These are phyloP conservation scores for Aradophagus sp. DNA, from an alignment of 1,140 invertebrate species.

Conservation along the genomic window DNA sequence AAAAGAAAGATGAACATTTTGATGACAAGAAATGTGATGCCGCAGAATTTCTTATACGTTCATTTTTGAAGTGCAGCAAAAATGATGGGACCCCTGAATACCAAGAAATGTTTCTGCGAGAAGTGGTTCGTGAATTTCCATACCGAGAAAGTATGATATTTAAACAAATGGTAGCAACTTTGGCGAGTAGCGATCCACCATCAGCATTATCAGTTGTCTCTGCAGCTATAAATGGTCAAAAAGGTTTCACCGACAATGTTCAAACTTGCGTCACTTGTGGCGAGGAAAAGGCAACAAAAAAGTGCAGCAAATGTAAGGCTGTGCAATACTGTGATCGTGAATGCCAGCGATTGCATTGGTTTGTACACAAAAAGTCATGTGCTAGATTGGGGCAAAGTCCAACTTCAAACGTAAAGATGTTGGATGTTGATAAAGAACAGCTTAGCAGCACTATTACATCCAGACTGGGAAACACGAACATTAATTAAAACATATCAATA, in stretches of 20 bases:
- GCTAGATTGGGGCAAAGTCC: constrained; percentile 74
- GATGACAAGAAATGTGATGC: constrained; percentile 81
- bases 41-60: constrained; percentile 83
- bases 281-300: constrained; percentile 90
- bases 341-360: constrained; percentile 97
- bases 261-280: constrained; percentile 91
- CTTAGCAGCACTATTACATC: constrained; percentile 63
- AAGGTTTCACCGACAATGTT: constrained; percentile 81
- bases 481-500: constrained; percentile 64
- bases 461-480: constrained; percentile 63
- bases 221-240: constrained; percentile 91
- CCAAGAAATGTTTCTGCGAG: constrained; percentile 87
- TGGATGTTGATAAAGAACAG: constrained; percentile 65
- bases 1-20: constrained; percentile 67
- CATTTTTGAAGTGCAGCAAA: constrained; percentile 84
- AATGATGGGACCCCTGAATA: constrained; percentile 84
- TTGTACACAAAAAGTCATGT: constrained; percentile 93
- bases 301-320: constrained; percentile 96
- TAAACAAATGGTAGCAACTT: constrained; percentile 85
- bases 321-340: constrained; percentile 94
- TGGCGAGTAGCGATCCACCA: constrained; percentile 81
- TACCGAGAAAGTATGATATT: constrained; percentile 90
- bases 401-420: constrained; percentile 47
- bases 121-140: constrained; percentile 90
- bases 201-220: constrained; percentile 84